phyloP scores from a whole-genome alignment of 92 coral and sea anemone genomes.

The Umimayanthus kanabou region DNA sequence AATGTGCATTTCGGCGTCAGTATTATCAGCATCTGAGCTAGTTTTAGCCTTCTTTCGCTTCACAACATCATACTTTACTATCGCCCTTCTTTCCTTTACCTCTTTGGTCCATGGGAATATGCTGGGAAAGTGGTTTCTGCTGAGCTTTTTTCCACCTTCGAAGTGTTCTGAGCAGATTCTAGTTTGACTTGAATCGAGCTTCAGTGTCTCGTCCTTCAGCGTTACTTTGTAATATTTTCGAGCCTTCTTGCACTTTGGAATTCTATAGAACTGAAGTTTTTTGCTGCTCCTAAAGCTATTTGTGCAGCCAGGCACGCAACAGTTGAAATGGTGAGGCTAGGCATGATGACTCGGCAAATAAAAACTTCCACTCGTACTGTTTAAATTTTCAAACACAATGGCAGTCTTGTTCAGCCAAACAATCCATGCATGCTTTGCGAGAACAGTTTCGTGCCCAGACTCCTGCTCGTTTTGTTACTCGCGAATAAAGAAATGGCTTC shows the following conservation, averaged over 20 bases:
- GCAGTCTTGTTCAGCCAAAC: neutral
- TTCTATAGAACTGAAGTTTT: conserved; percentile 33
- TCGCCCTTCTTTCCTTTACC: conserved; percentile 20
- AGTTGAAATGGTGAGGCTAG: conserved; percentile 13
- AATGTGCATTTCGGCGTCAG: no score
- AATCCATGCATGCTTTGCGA: neutral
- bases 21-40: neutral
- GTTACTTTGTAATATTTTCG: conserved; percentile 15
- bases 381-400: neutral
- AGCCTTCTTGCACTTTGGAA: conserved; percentile 1
- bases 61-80: conserved; percentile 7
- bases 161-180: conserved; percentile 37
- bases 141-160: conserved; percentile 32
- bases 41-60: neutral
- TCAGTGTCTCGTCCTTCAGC: conserved; percentile 17
- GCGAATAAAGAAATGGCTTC: no score
- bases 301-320: conserved; percentile 39
- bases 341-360: neutral
- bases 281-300: conserved; percentile 9
- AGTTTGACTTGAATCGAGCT: conserved; percentile 30
- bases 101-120: conserved; percentile 38
- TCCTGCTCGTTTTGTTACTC: neutral
- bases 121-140: conserved; percentile 7
- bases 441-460: neutral
- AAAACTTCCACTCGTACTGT: neutral